These are phyloP conservation scores for human DNA, from an alignment of 2,113 vertebrate species.

Conservation along the genomic window GRCh38 chr14:88090001-88090500, in stretches of 20 bases:
- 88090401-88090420: slow-evolving; percentile 64
- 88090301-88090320: slow-evolving; percentile 42
- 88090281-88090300: background rate
- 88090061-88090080: background rate
- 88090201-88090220: slow-evolving; percentile 21
- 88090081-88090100: background rate
- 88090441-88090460: slow-evolving; percentile 54
- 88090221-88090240: background rate
- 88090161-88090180: background rate
- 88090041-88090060: background rate
- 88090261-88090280: slow-evolving; percentile 13
- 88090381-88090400: slow-evolving; percentile 74
- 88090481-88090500: slow-evolving; percentile 26
- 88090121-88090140: background rate
- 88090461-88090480: slow-evolving; percentile 62
- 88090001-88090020: slow-evolving; percentile 13
- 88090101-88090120: background rate
- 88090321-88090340: background rate
- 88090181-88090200: background rate
- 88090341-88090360: slow-evolving; percentile 60
- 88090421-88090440: slow-evolving; percentile 68
- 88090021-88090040: background rate
- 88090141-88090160: background rate
- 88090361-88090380: slow-evolving; percentile 70
- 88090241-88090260: background rate